Evolutionary conservation across 2,888 invertebrate species (phyloP), one percentile per base, ranked within the genome.

Genomic region (Agelastica alni): DNA sequence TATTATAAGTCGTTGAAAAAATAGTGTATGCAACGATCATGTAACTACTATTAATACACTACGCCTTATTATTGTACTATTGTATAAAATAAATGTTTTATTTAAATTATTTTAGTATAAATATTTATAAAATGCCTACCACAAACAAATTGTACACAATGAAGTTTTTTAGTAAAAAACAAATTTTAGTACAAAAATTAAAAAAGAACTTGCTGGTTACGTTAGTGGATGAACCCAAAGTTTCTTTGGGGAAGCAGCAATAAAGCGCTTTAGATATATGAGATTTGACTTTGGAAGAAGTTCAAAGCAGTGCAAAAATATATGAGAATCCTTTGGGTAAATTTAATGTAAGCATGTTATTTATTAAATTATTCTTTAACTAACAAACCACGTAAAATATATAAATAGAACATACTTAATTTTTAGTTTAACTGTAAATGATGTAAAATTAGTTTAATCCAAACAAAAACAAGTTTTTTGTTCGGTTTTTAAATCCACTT

Each of bases 211-310:
- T 26, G 26, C 9, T 26, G 6, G 10, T 13, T 12, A 32, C 32
- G 13, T 13, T 13, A 2, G 6, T 32, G 32, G 3, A 13, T 1
- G 6, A 32, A 13, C 13, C 53, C 61, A 51, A 37, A 60, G 61
- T 65, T 65, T 63, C 62, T 63, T 60, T 48, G 56, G 56, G 59
- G 65, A 62, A 67, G 67, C 36, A 65, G 66, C 66, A 69, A 67
- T 68, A 69, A 68, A 67, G 67, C 65, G 64, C 63, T 62, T 60
- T 64, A 45, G 54, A 55, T 45, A 49, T 67, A 65, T 67, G 67
- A 65, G 63, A 64, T 65, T 64, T 62, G 61, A 51, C 59, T 62
- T 56, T 34, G 49, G 51, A 30, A 60, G 37, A 61, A 64, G 60
- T 62, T 65, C 61, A 64, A 59, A 62, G 59, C 59, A 57, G 51